These are phyloP conservation scores for Propithecus coquereli DNA, from an alignment of 2,113 vertebrate genomes.

Conservation along the genomic window DNA sequence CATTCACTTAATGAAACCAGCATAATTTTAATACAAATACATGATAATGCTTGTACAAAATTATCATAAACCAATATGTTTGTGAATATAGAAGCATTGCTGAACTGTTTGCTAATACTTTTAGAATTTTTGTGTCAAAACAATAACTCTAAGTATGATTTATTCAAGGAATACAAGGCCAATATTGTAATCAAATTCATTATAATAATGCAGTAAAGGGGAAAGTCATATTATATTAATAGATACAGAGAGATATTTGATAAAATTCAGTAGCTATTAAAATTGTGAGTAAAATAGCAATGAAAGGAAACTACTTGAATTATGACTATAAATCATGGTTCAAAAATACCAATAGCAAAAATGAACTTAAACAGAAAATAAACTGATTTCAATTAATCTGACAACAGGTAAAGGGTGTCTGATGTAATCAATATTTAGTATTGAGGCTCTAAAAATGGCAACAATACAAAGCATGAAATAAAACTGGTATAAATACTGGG, in stretches of 20 bases:
- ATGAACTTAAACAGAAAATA: conserved; percentile 17
- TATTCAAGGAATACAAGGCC: neutral
- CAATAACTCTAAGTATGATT: neutral
- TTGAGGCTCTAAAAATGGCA: neutral
- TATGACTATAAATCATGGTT: neutral
- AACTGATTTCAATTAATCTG: neutral
- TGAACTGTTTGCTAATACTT: neutral
- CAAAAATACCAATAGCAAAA: neutral
- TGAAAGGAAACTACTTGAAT: neutral
- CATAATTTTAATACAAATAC: neutral
- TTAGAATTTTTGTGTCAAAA: neutral
- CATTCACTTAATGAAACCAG: neutral
- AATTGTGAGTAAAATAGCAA: neutral
- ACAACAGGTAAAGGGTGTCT: neutral
- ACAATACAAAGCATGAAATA: neutral
- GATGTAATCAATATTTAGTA: neutral
- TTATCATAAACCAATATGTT: neutral
- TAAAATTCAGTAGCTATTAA: neutral
- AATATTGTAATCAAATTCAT: neutral
- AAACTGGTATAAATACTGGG: neutral
- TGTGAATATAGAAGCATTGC: neutral
- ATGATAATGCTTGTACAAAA: neutral
- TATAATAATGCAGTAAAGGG: neutral
- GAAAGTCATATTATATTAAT: neutral
- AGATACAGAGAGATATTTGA: neutral